Evolutionary conservation across 2,797 vertebrate species (phyloP), one percentile per base, ranked within the genome.

Genomic region (Delichon dasypus): DNA sequence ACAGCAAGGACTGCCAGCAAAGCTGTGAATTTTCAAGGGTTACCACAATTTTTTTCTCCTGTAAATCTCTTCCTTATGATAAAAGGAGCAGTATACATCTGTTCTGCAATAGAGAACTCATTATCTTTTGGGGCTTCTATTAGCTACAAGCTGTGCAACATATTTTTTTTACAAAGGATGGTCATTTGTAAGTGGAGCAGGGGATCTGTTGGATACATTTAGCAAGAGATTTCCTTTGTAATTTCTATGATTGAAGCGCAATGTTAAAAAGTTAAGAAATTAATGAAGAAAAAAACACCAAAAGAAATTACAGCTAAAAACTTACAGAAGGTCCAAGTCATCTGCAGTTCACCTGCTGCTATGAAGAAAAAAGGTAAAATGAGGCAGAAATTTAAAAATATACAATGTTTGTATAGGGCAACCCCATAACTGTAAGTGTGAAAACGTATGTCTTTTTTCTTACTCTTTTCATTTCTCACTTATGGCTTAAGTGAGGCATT

Each of bases 101-200:
- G 89, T 75, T 96, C 91, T 93, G 83, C 58, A 91, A 83, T 66
- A 90, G 55, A 88, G 89, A 94, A 76, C 90, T 94, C 88, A 95
- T 96, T 97, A 94, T 92, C 89, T 94, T 94, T 76, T 81, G 8
- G 75, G 66, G 58, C 64, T 94, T 94, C 95, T 80, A 94, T 96
- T 96, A 97, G 95, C 88, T 93, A 90, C 80, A 96, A 95, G 78
- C 79, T 96, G 91, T 67, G 89, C 73, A 57, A 85, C 50, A 47
- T 89, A 32, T 90, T 73, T 76, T 80, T 53, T 88, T 51, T 54
- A 42, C 75, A 93, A 88, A 85, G 53, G 53, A 85, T 76, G 82
- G 76, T 74, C 83, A 95, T 96, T 96, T 96, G 75, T 77, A 89
- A 94, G 90, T 47, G 73, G 94, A 94, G 88, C 51, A 67, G 54